phyloP scores from a whole-genome alignment of 2,113 vertebrate genomes.

The Clarias magur region DNA sequence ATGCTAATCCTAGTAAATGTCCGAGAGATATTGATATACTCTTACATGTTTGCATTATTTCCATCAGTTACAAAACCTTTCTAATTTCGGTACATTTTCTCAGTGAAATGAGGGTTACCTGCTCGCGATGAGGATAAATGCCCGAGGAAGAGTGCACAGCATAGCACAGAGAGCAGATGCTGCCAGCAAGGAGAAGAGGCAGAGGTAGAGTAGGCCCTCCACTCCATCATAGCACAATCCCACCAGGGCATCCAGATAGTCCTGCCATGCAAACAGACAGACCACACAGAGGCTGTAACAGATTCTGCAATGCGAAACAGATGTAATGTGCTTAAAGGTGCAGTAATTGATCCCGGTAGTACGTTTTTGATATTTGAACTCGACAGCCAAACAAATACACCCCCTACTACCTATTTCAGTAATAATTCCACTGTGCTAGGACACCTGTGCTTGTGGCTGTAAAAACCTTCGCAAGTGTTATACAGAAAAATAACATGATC shows the following conservation, averaged over 20 bases:
- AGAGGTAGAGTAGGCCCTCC: slow-evolving; percentile 90
- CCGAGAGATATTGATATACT: no score
- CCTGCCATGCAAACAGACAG: slow-evolving; percentile 67
- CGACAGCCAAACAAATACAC: no score
- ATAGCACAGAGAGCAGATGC: slow-evolving; percentile 81
- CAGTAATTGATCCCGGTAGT: no score
- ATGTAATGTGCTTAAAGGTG: not conserved
- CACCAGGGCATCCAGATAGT: slow-evolving; percentile 88
- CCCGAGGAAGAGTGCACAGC: slow-evolving; percentile 76
- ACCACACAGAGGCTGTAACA: slow-evolving; percentile 1
- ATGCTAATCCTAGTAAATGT: no score
- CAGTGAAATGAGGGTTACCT: slow-evolving; percentile 68
- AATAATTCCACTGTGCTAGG: no score
- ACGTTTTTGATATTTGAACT: no score
- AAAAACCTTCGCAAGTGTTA: no score
- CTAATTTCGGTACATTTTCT: not conserved
- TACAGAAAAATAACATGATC: no score
- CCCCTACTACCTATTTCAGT: no score
- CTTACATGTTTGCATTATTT: not conserved
- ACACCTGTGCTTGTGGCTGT: no score
- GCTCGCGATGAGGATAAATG: slow-evolving; percentile 78
- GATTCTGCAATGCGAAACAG: not conserved
- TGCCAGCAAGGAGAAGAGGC: slow-evolving; percentile 89
- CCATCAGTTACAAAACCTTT: not conserved
- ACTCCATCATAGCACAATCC: slow-evolving; percentile 93